A percentile compares a stretch with the other conserved stretches of the same genome.
Conservation (phyloP, 2,888 invertebrate species). For the Terebella lapidaria region DNA sequence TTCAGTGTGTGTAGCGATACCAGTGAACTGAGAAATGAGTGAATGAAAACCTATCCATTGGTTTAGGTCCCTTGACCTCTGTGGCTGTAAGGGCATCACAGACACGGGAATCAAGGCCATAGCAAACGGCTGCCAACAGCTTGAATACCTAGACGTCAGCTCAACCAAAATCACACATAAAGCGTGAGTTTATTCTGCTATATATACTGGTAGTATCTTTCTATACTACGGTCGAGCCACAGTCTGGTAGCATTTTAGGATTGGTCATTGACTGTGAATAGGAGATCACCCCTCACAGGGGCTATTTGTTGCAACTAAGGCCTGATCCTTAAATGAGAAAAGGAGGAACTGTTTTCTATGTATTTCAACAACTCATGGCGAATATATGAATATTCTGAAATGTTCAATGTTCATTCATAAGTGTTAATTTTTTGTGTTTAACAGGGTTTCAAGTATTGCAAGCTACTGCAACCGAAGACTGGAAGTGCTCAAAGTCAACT, state of each 20-base stretch:
- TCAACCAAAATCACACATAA: conserved; percentile 30
- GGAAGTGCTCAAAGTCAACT: conserved; percentile 44
- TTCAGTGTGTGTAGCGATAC: no score
- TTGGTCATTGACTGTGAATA: no score
- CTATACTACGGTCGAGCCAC: no score
- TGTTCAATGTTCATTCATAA: neutral
- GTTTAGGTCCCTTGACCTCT: conserved; percentile 26
- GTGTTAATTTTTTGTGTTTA: conserved; percentile 3
- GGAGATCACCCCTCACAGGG: no score
- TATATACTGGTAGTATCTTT: neutral
- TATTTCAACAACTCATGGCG: no score
- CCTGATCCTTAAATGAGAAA: neutral
- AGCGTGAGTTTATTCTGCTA: neutral
- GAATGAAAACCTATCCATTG: no score
- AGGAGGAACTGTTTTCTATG: no score
- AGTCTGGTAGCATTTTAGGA: no score
- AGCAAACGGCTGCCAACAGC: conserved; percentile 38
- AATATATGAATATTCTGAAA: no score
- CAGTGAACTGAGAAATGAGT: no score
- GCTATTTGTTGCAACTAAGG: no score
- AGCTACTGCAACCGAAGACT: conserved; percentile 35
- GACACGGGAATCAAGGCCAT: conserved; percentile 39
- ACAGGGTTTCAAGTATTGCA: conserved; percentile 36
- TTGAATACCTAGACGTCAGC: conserved; percentile 43
- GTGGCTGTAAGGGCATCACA: conserved; percentile 42